phyloP scores from a whole-genome alignment of 2,113 vertebrate species.

The Cepphus grylle region DNA sequence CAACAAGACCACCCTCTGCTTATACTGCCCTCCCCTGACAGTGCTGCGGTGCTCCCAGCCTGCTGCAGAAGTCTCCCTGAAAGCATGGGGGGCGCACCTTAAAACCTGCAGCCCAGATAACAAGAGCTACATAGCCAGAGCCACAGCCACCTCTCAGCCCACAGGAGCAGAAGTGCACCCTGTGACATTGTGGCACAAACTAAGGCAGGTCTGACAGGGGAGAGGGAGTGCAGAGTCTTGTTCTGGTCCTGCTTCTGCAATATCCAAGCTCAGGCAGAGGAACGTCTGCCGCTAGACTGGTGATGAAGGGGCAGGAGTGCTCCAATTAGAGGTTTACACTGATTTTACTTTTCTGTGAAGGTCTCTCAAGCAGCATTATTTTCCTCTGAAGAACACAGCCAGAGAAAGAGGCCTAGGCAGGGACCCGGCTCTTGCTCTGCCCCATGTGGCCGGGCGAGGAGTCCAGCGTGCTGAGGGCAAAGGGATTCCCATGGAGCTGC shows the following conservation, averaged over 20 bases:
- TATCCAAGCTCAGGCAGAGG: neutral
- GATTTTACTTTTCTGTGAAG: neutral
- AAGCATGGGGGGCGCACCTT: neutral
- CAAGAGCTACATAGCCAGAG: neutral
- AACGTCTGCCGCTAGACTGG: neutral
- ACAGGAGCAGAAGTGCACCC: neutral
- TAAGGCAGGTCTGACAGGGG: neutral
- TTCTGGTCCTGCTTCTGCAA: neutral
- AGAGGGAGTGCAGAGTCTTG: neutral
- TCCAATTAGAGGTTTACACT: neutral
- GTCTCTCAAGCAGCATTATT: neutral
- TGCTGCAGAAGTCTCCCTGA: neutral
- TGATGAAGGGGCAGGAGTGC: neutral
- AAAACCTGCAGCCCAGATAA: neutral
- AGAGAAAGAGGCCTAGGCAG: neutral
- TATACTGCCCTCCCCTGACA: neutral
- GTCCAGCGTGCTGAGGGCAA: neutral
- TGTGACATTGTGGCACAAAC: neutral
- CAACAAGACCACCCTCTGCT: neutral
- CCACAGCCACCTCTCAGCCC: fast-evolving
- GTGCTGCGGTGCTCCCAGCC: fast-evolving
- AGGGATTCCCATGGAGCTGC: neutral
- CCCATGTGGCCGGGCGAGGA: neutral
- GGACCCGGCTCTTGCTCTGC: neutral
- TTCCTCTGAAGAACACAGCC: neutral